These are phyloP conservation scores for Sardinella longiceps DNA, from an alignment of 2,797 vertebrate species.

Conservation along the genomic window DNA sequence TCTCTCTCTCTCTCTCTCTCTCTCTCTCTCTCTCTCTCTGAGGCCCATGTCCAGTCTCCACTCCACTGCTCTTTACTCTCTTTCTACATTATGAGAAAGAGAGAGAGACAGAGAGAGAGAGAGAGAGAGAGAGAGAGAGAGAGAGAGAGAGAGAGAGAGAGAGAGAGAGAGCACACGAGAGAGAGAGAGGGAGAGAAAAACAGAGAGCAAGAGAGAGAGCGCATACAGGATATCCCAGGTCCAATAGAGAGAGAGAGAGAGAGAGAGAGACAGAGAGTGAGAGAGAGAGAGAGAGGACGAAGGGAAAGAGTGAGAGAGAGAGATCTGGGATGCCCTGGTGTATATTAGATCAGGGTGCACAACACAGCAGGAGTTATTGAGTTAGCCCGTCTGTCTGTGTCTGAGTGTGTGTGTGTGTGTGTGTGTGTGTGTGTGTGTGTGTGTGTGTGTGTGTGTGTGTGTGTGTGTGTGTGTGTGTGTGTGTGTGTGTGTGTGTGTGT, in stretches of 20 bases:
- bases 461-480: conserved; percentile 44
- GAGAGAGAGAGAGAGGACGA: too few species aligned
- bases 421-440: conserved; percentile 50
- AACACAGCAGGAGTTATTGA: conserved; percentile 54
- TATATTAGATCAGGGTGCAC: conserved; percentile 62
- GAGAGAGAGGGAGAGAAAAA: too few species aligned
- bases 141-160: too few species aligned
- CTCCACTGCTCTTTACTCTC: not conserved
- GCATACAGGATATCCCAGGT: too few species aligned
- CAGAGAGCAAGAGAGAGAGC: too few species aligned
- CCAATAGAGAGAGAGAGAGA: too few species aligned
- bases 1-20: not conserved
- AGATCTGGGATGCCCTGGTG: conserved; percentile 48
- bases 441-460: conserved; percentile 15
- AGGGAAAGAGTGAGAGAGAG: not conserved
- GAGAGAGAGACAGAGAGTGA: too few species aligned
- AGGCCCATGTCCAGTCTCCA: not conserved
- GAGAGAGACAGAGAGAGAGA: not conserved
- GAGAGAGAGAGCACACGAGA: too few species aligned
- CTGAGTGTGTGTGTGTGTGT: too few species aligned
- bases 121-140: too few species aligned
- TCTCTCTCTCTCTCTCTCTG: not conserved
- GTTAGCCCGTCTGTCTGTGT: conserved; percentile 44
- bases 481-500: conserved; percentile 48
- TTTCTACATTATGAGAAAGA: not conserved